Base-by-base conservation (phyloP, 1,140 invertebrate species). In the Arion vulgaris region DNA sequence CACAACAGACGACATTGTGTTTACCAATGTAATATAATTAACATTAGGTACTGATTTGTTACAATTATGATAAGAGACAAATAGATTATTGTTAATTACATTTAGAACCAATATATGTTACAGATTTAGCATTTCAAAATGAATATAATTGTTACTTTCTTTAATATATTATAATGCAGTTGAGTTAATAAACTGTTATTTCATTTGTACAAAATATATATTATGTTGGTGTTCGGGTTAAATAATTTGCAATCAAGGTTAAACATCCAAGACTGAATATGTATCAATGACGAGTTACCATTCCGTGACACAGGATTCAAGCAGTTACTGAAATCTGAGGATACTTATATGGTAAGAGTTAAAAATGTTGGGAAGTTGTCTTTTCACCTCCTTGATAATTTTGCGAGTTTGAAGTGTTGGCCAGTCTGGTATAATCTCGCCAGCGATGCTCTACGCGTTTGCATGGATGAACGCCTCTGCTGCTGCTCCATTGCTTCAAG, bases 371-470 rank as follows among this genome's bases (percentile, higher is more conserved):
- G 71, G 41, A 39, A 49, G 38, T 23, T 73, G 71, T 45, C 7
- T 83, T 51, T 85, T 79, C 88, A 92, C 90, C 91, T 90, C 92
- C 87, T 91, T 89, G 86, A 91, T 89, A 88, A 92, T 93, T 89
- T 93, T 92, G 84, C 88, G 88, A 76, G 93, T 90, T 94, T 98
- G 96, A 89, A 98, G 95, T 89, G 95, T 95, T 89, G 97, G 97
- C 97, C 97, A 98, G 94, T 98, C 97, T 89, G 97, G 97, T 93
- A 98, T 98, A 94, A 98, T 94, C 94, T 98, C 97, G 97, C 96
- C 92, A 98, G 94, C 86, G 97, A 98, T 90, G 95, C 95, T 94
- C 97, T 95, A 94, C 96, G 95, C 73, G 88, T 85, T 76, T 92
- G 94, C 94, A 89, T 90, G 38, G 93, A 93, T 81, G 89, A 90